Evolutionary conservation across 2,888 invertebrate species (phyloP).

Genomic region (Sesamia inferens): DNA sequence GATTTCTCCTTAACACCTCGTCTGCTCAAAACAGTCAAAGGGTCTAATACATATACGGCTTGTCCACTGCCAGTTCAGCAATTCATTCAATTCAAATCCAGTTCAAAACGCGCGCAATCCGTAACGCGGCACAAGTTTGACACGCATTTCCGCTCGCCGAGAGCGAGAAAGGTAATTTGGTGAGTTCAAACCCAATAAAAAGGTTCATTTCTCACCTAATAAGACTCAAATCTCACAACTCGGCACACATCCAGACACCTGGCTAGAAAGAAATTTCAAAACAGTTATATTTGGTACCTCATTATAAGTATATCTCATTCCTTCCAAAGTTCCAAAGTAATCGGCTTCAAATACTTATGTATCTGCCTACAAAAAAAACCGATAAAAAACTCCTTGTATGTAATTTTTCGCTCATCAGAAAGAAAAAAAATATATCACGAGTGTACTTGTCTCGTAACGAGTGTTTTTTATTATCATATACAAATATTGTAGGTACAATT

Average conservation of each 20-base stretch:
- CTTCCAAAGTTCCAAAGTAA: slow-evolving; percentile 3
- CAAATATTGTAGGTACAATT: slow-evolving; percentile 10
- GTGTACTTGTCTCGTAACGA: background rate
- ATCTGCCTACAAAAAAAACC: slow-evolving; percentile 25
- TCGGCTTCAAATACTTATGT: slow-evolving; percentile 18
- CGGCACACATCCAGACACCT: background rate
- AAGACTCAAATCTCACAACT: too few relatives aligned
- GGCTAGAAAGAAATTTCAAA: background rate
- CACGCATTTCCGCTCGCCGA: too few relatives aligned
- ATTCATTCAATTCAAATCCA: too few relatives aligned
- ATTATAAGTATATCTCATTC: too few relatives aligned
- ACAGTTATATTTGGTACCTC: background rate
- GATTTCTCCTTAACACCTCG: background rate
- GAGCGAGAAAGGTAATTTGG: too few relatives aligned
- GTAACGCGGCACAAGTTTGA: too few relatives aligned
- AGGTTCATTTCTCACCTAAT: background rate
- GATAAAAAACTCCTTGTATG: slow-evolving; percentile 4
- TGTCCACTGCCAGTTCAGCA: background rate
- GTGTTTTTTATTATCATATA: slow-evolving; percentile 22
- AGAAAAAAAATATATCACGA: slow-evolving; percentile 3
- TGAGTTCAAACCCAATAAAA: too few relatives aligned
- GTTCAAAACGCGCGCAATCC: too few relatives aligned
- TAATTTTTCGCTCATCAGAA: slow-evolving; percentile 21
- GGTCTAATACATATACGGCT: background rate
- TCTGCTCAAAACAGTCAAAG: background rate